phyloP scores from a whole-genome alignment of 2,797 vertebrate genomes.

The Alauda arvensis region DNA sequence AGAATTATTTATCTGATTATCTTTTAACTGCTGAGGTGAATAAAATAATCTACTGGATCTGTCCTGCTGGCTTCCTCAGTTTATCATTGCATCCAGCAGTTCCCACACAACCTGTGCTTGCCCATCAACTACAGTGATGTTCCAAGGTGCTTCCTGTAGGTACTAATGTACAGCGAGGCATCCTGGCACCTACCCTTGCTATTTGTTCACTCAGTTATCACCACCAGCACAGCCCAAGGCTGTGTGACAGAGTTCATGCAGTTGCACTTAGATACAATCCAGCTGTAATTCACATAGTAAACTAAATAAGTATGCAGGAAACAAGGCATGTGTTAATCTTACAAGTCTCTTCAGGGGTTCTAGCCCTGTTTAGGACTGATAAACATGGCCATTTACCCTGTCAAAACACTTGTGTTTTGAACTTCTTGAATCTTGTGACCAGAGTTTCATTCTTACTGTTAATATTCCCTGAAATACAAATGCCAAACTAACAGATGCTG shows the following conservation, averaged over 20 bases:
- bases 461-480: not conserved
- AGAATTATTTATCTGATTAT: conserved; percentile 43
- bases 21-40: conserved; percentile 24
- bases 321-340: not conserved
- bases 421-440: not conserved
- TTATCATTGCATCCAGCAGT: not conserved
- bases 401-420: not conserved
- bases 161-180: not conserved
- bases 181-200: not conserved
- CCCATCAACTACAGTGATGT: not conserved
- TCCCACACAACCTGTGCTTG: not conserved
- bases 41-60: conserved; percentile 48
- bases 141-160: not conserved
- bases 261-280: not conserved
- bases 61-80: conserved; percentile 28
- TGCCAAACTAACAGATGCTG: not conserved
- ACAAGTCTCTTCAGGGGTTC: not conserved
- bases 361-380: not conserved
- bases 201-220: not conserved
- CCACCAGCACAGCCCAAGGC: not conserved
- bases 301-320: not conserved
- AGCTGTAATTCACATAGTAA: not conserved
- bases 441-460: not conserved
- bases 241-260: not conserved
- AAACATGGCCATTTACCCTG: not conserved